A percentile compares a stretch with the other conserved stretches of the same genome.
Conservation (phyloP, 2,888 invertebrate species). For the Rotaria macrura region DNA sequence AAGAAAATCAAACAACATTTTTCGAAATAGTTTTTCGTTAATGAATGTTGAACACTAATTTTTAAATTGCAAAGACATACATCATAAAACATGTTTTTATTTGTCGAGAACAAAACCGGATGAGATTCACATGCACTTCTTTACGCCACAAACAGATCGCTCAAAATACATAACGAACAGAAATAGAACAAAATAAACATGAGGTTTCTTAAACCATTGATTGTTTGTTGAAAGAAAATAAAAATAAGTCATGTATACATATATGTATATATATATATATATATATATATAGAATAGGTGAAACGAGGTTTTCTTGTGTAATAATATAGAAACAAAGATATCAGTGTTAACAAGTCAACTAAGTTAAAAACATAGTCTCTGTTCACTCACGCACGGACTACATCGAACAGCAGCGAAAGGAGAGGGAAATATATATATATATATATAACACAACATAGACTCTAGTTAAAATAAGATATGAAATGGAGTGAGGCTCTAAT, state of each 20-base stretch:
- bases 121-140: neutral
- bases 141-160: neutral
- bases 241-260: neutral
- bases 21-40: too few species aligned
- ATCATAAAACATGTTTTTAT: neutral
- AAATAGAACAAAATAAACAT: neutral
- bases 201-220: neutral
- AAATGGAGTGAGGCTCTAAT: neutral
- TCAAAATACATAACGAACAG: neutral
- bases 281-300: too few species aligned
- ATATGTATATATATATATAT: too few species aligned
- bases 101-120: neutral
- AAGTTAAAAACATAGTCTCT: neutral
- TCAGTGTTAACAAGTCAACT: neutral
- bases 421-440: neutral
- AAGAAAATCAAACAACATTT: too few species aligned
- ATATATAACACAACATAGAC: neutral
- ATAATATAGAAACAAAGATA: neutral
- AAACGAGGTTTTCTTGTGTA: neutral
- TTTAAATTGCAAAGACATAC: neutral
- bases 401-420: neutral
- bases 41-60: neutral
- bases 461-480: neutral
- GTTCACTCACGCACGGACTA: neutral
- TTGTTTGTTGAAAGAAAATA: neutral